Conservation (phyloP, 2,113 vertebrate species). For the Calonectris borealis region DNA sequence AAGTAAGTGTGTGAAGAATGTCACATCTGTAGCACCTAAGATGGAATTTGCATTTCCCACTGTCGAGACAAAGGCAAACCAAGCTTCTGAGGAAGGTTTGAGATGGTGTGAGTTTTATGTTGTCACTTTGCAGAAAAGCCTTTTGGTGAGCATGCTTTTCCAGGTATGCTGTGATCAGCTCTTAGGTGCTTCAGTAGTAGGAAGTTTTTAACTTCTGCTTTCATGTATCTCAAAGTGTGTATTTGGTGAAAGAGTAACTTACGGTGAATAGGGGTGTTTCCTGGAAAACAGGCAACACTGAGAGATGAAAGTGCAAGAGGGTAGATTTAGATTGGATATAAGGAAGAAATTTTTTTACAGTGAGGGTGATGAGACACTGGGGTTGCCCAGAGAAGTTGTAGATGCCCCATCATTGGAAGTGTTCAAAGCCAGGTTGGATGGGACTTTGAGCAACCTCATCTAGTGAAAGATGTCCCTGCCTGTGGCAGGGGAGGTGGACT, state of each 20-base stretch:
- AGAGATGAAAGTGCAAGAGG: neutral
- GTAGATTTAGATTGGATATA: neutral
- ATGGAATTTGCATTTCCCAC: neutral
- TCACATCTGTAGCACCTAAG: neutral
- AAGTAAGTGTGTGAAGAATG: neutral
- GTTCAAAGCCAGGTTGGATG: neutral
- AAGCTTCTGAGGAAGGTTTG: neutral
- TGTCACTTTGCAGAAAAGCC: neutral
- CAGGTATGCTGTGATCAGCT: neutral
- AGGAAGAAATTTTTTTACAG: neutral
- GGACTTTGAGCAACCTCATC: neutral
- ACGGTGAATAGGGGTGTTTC: accelerated
- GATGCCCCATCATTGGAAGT: neutral
- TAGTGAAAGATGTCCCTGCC: neutral
- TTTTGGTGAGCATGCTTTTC: neutral
- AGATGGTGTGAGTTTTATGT: neutral
- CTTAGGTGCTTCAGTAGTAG: neutral
- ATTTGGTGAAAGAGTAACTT: neutral
- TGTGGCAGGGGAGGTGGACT: neutral
- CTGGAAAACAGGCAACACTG: neutral
- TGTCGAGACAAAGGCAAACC: neutral
- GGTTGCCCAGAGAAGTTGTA: neutral
- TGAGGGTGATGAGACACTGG: neutral
- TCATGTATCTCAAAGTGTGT: accelerated
- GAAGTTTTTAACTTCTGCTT: neutral